Evolutionary conservation across 1,140 invertebrate species (phyloP), one percentile per base, ranked within the genome.

Genomic region (Diorhabda sublineata): DNA sequence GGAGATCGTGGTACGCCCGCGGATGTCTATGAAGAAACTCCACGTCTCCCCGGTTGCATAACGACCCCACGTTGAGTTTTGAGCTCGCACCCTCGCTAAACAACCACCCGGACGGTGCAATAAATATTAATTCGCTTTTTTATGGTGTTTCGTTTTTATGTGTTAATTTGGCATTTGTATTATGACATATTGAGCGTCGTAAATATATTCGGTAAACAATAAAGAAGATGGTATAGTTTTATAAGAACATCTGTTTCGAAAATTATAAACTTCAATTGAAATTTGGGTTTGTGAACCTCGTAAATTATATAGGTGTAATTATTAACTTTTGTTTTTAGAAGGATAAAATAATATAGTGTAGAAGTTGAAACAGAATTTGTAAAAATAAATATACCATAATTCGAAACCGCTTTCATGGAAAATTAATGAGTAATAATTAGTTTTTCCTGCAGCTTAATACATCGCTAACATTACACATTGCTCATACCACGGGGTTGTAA

Each of bases 41-140:
- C 58, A 42, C 61, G 61, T 45, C 57, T 43, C 64, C 45, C 44
- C 6, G 59, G 60, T 61, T 58, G 57, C 45, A 59, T 66, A 61
- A 58, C 45, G 47, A 41, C 65, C 67, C 64, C 68, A 62, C 58
- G 71, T 3, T n/a, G 68, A 7, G 41, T 44, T 42, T 44, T 11
- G 26, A 61, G 5, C 42, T 44, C 9, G 42, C 56, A 42, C 69
- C 69, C 69, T 52, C 45, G 47, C 9, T 9, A 58, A 45, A 45
- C 58, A 70, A 57, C 63, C 68, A 56, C 45, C 45, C 56, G n/a
- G 5, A 64, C 45, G 42, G 61, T n/a, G 47, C 63, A 60, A 75
- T 75, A 75, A 75, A 75, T 73, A 75, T 70, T 70, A 75, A 75
- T 75, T 70, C 64, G n/a, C 59, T 61, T 75, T 73, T 73, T 71